Conservation (phyloP, 2,113 vertebrate genomes). For the Syngnathus typhle region DNA sequence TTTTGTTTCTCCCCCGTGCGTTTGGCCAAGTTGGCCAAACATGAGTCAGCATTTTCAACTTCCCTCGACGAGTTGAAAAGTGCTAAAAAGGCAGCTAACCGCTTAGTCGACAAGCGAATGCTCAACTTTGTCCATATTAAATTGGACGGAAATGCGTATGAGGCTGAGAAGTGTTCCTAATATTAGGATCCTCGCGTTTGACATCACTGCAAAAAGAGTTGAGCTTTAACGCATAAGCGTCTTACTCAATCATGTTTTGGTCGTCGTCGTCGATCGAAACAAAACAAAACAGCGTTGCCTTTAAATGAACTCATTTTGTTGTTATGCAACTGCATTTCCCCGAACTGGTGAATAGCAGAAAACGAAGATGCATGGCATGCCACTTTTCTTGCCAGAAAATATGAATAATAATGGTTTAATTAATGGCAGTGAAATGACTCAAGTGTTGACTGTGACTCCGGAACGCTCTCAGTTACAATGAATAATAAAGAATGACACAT, state of each 20-base stretch:
- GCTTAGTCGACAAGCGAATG: neutral
- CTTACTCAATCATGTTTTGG: neutral
- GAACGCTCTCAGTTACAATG: neutral
- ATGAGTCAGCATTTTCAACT: conserved; percentile 65
- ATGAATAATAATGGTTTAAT: neutral
- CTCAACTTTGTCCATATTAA: neutral
- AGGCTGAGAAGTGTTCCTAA: neutral
- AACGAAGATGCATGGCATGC: neutral
- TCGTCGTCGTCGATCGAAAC: neutral
- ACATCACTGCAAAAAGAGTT: neutral
- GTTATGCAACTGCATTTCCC: neutral
- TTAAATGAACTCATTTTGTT: neutral
- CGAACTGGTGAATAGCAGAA: too few relatives aligned
- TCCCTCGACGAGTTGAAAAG: neutral
- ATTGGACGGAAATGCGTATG: neutral
- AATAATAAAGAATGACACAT: too few relatives aligned
- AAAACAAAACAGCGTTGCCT: neutral
- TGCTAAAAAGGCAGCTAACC: neutral
- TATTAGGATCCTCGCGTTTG: neutral
- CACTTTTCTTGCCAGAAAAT: neutral
- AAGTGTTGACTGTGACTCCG: neutral
- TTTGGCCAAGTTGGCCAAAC: conserved; percentile 37
- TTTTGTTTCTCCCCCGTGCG: neutral
- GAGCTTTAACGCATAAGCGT: neutral
- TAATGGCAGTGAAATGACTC: neutral